Base-by-base conservation (phyloP, 2,797 vertebrate genomes). In the Saxicola maurus region DNA sequence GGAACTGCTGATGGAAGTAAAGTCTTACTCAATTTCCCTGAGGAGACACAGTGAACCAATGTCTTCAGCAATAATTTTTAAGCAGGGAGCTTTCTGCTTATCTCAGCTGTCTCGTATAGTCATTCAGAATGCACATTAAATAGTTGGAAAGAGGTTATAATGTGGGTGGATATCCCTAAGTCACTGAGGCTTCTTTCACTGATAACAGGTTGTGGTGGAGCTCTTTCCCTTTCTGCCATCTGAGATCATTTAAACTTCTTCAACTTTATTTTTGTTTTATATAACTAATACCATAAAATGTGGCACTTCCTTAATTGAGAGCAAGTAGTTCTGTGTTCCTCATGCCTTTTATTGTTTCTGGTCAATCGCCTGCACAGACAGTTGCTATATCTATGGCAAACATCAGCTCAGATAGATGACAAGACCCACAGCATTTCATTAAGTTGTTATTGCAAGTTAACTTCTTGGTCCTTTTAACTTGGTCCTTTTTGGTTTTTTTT, bases 1-100 rank as follows among this genome's bases (percentile, higher is more conserved):
- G 86, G 91, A 94, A 94, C 66, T 95, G 67, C 91, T 96, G 91
- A 94, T 94, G 86, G 89, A 96, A 92, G 88, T 94, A 93, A 90
- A 75, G 78, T 81, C 82, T 95, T 89, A 86, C 56, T 95, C 92
- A 89, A 46, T 88, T 95, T 86, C 61, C 57, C 88, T 31, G 52
- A 72, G 45, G 76, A 83, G 82, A 64, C 60, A 79, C 30, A 87
- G 62, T 46, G 82, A 96, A 92, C 87, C 68, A 79, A 27, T 71
- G 76, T 69, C 57, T 94, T 78, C 17, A 38, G 73, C 89, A 88
- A 71, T 94, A 90, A 92, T 87, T 96, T 94, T 96, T 92, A 94
- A 80, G 77, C 76, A 89, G 59, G 56, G 92, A 82, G 52, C 67
- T 93, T 96, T 96, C 79, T 96, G 87, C 95, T 94, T 95, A 67